phyloP scores from a whole-genome alignment of 2,113 vertebrate genomes.

The Ophthalmolycus amberensis region DNA sequence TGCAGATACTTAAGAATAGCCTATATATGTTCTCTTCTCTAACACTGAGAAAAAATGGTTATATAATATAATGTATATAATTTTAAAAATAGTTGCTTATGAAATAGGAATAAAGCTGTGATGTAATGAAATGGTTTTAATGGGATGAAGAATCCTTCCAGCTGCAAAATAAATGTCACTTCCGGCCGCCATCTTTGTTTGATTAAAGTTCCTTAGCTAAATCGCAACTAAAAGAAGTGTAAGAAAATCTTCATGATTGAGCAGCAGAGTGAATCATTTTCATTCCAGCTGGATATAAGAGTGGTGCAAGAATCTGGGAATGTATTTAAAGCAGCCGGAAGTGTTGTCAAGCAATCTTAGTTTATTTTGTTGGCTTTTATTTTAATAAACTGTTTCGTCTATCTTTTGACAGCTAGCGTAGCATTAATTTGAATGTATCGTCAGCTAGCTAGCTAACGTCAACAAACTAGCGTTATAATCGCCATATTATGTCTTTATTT shows the following conservation, averaged over 20 bases:
- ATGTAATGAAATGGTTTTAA: too few relatives aligned
- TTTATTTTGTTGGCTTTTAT: not conserved
- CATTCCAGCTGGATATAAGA: not conserved
- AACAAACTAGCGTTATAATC: not conserved
- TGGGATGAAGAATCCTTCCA: too few relatives aligned
- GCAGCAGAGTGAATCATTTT: not conserved
- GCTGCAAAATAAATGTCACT: not conserved
- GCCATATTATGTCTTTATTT: not conserved
- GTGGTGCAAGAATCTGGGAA: not conserved
- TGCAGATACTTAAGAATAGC: too few relatives aligned
- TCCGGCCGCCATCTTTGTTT: conserved; percentile 21
- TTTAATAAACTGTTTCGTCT: not conserved
- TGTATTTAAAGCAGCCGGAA: not conserved
- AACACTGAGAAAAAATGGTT: too few relatives aligned
- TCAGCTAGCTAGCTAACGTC: not conserved
- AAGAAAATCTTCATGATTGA: not conserved
- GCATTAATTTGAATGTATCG: not conserved
- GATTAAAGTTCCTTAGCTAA: not conserved
- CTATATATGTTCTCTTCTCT: too few relatives aligned
- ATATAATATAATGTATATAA: too few relatives aligned
- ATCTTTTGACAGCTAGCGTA: not conserved
- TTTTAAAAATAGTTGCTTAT: too few relatives aligned
- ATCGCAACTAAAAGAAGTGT: not conserved
- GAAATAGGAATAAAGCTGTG: too few relatives aligned
- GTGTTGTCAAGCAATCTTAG: not conserved